phyloP scores from a whole-genome alignment of 2,113 vertebrate genomes.

The Chloebia gouldiae region DNA sequence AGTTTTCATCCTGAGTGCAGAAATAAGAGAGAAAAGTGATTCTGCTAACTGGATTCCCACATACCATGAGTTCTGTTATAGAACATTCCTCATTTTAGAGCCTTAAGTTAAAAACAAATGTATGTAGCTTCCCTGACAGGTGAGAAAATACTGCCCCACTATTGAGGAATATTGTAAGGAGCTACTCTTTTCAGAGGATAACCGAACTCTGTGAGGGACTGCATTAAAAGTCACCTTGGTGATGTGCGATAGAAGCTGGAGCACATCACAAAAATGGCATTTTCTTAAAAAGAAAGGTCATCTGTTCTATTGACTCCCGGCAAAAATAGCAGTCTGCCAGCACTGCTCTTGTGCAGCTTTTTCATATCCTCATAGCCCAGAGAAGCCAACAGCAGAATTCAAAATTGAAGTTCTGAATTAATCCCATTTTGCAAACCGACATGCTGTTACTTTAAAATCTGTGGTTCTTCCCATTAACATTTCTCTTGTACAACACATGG shows the following conservation, averaged over 20 bases:
- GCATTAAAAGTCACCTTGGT: conserved; percentile 64
- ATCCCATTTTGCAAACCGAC: neutral
- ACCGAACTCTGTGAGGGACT: neutral
- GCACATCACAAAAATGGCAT: conserved; percentile 50
- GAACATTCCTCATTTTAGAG: neutral
- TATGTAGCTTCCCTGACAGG: neutral
- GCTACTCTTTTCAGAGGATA: neutral
- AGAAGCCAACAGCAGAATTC: neutral
- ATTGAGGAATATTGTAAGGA: neutral
- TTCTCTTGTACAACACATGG: neutral
- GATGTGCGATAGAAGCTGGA: neutral
- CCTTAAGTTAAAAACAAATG: neutral
- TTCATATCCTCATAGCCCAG: neutral
- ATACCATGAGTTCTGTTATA: neutral
- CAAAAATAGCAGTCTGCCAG: conserved; percentile 68
- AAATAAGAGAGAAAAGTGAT: neutral
- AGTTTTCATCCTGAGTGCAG: neutral
- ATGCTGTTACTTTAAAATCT: neutral
- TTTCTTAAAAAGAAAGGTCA: conserved; percentile 50
- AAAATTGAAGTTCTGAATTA: neutral
- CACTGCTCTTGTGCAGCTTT: conserved; percentile 8
- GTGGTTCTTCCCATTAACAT: neutral
- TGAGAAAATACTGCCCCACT: neutral
- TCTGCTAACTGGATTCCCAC: neutral
- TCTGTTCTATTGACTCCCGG: conserved; percentile 34